Base-by-base conservation (phyloP, 2,797 vertebrate genomes). In the Melanotaenia maccullochi region DNA sequence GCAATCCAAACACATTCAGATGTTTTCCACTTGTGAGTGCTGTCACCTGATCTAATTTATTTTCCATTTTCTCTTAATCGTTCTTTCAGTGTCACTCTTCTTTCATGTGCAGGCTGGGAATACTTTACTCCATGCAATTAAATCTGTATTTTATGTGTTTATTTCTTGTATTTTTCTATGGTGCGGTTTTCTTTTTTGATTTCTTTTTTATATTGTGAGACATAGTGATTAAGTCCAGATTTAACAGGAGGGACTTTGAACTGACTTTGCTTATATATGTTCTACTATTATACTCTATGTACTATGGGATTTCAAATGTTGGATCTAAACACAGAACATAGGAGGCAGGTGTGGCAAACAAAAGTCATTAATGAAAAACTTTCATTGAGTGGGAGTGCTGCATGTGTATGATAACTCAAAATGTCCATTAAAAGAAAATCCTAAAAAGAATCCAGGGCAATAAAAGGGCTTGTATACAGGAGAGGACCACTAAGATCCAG, bases 11-110 rank as follows among this genome's bases (percentile, higher is more conserved):
- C 56, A 69, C 63, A 76, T 52, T 63, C 59, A 58, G 55, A 68
- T 28, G 61, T 42, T n/a, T 81, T 65, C 28, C 80, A 35, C 67
- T 38, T 40, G 67, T 47, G 63, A 65, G 52, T 64, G 75, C 60
- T 55, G 64, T 75, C 63, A 84, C 55, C 69, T 70, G 22, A 80
- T 73, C 44, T 57, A n/a, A 82, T 80, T 81, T 78, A 77, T 84
- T 81, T 85, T 82, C 73, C 47, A 78, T 87, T 76, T 80, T 63
- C 56, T 75, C 24, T 64, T 20, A 28, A 12, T 60, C 59, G 42
- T 25, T 58, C 24, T 68, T 47, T 57, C 30, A 54, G 66, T 42
- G 38, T 73, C 33, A 56, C 33, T 13, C 32, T n/a, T 66, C 20
- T 76, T 51, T 59, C 33, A 25, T n/a, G 12, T 68, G 56, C 5